Base-by-base conservation (phyloP, 1,140 invertebrate species). In the Bombus sibiricus region DNA sequence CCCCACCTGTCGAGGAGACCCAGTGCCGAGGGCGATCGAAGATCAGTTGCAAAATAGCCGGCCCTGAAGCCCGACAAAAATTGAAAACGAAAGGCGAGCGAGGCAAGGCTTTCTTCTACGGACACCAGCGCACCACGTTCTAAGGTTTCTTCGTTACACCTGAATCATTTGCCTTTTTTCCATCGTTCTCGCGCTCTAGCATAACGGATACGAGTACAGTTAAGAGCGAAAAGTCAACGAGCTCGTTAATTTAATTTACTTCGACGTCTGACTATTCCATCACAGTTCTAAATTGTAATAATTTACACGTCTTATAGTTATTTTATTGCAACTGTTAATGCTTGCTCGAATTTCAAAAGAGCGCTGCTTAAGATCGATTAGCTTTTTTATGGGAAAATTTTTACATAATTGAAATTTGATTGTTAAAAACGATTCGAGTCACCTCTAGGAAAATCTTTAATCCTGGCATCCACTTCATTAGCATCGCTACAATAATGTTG, bases 1-100 rank as follows among this genome's bases (percentile, higher is more conserved):
- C 90, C 93, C 90, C 93, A 94, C 93, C 93, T 94, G 93, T 94
- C 92, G 90, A 90, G 83, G 73, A 89, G 86, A 86, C 74, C 81
- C 72, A 81, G 47, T 85, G 83, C 86, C 74, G 85, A 86, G 87
- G 72, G 87, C 82, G 82, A 92, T 81, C 86, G 87, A 89, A 83
- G 86, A 81, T 73, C 89, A 90, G 89, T 93, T 93, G 90, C 93
- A 90, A 93, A 94, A 94, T 92, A 47, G 32, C 25, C 74, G 77
- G 41, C 69, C 82, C 62, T 59, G 81, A 87, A 69, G 47, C 32
- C 28, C 3, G 39, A 34, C 81, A 86, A 86, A 82, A 81, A 85
- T 85, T 81, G 64, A 80, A 85, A 81, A 71, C 77, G 86, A 87
- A 87, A 80, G 83, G 79, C 73, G 64, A 80, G 25, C 47, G 59